Evolutionary conservation across 2,797 vertebrate species (phyloP).

Genomic region (Centroberyx gerrardi): DNA sequence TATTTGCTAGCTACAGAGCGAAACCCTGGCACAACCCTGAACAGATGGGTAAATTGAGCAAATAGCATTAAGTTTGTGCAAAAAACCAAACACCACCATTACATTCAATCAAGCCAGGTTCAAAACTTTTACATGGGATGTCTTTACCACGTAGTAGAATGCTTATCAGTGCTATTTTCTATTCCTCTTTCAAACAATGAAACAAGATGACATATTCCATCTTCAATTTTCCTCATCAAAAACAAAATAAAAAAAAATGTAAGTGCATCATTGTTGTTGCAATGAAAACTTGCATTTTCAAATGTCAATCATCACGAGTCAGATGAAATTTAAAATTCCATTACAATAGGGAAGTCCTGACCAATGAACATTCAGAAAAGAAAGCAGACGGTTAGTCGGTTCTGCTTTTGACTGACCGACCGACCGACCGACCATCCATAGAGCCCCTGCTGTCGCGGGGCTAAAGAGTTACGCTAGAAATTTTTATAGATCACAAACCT

Average conservation of each 20-base stretch:
- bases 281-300: slow-evolving; percentile 29
- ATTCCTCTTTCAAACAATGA: slow-evolving; percentile 55
- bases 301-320: slow-evolving; percentile 32
- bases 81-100: slow-evolving; percentile 43
- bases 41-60: slow-evolving; percentile 65
- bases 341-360: slow-evolving; percentile 23
- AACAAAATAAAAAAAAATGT: no score
- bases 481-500: no score
- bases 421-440: no score
- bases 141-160: slow-evolving; percentile 15
- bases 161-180: slow-evolving; percentile 61
- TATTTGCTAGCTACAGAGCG: slow-evolving; percentile 50
- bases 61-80: slow-evolving; percentile 69
- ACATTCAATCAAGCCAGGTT: slow-evolving; percentile 66
- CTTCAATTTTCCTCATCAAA: slow-evolving; percentile 6
- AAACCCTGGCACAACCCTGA: slow-evolving; percentile 49
- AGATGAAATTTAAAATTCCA: not conserved
- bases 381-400: no score
- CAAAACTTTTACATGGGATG: slow-evolving; percentile 26
- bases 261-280: slow-evolving; percentile 64
- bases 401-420: no score
- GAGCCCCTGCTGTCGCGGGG: no score
- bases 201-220: slow-evolving; percentile 9
- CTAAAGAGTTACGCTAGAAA: no score
- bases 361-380: slow-evolving; percentile 9